phyloP scores from a whole-genome alignment of 2,113 vertebrate species.

The Rafetus swinhoei region DNA sequence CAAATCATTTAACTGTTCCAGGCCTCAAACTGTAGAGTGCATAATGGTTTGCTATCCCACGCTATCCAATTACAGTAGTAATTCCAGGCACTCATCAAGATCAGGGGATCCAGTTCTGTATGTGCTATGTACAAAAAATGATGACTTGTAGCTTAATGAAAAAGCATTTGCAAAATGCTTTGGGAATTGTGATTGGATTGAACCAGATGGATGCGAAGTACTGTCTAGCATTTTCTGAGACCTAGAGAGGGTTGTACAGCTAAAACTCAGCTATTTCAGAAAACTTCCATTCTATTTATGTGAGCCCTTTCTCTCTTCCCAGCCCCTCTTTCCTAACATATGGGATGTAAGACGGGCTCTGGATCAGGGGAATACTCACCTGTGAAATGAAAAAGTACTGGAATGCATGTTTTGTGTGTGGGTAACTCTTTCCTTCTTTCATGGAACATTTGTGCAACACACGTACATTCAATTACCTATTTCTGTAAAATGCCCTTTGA shows the following conservation, averaged over 20 bases:
- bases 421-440: not conserved
- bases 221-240: slow-evolving; percentile 41
- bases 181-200: not conserved
- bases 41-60: not conserved
- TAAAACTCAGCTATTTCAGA: slow-evolving; percentile 8
- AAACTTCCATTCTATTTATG: slow-evolving; percentile 4
- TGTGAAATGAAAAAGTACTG: slow-evolving; percentile 5
- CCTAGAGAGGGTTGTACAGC: slow-evolving; percentile 49
- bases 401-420: not conserved
- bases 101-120: not conserved
- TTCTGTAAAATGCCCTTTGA: not conserved
- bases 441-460: not conserved
- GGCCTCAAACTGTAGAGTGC: not conserved
- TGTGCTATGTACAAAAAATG: not conserved
- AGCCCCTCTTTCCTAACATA: slow-evolving; percentile 8
- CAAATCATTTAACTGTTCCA: rapidly evolving
- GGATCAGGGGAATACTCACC: slow-evolving; percentile 22
- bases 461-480: not conserved
- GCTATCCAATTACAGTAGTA: not conserved
- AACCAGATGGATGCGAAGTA: slow-evolving; percentile 50
- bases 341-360: slow-evolving; percentile 18
- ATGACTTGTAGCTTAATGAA: slow-evolving; percentile 27
- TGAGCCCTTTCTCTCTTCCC: not conserved
- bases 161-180: not conserved
- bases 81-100: not conserved